These are phyloP conservation scores for Mastomys coucha DNA, from an alignment of 2,113 vertebrate genomes.

Conservation along the genomic window DNA sequence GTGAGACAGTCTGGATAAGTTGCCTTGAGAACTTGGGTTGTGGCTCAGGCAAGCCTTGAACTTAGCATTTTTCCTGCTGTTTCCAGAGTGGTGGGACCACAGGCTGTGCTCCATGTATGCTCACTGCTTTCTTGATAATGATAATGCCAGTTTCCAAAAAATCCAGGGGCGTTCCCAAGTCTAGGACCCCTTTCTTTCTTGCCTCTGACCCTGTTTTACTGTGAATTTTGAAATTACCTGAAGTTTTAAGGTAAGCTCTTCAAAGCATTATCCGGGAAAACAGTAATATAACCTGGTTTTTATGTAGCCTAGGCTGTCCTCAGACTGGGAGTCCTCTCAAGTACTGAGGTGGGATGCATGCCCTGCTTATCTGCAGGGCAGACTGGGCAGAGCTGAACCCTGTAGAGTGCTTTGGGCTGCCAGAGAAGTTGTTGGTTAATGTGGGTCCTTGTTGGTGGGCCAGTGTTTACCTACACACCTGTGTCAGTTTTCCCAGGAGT, in stretches of 20 bases:
- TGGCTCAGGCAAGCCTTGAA: neutral
- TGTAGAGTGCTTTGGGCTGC: neutral
- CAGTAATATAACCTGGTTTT: neutral
- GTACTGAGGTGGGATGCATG: neutral
- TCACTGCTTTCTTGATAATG: neutral
- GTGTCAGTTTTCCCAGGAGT: neutral
- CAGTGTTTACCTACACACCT: neutral
- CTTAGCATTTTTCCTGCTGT: neutral
- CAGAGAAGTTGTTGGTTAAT: neutral
- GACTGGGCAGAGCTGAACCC: neutral
- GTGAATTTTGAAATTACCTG: neutral
- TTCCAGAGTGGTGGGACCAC: no score
- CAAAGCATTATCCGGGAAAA: neutral
- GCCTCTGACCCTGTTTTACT: neutral
- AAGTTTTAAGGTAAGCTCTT: neutral
- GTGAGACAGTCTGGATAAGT: neutral
- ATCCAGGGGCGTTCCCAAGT: neutral
- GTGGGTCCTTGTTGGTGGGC: neutral
- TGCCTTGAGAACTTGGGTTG: neutral
- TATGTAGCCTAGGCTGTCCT: neutral
- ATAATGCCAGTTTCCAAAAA: neutral
- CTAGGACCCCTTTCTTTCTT: neutral
- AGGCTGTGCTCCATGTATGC: neutral
- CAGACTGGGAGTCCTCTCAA: neutral
- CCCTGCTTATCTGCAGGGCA: neutral